Base-by-base conservation (phyloP, 2,888 invertebrate species). In the Eustalomyia histrio region DNA sequence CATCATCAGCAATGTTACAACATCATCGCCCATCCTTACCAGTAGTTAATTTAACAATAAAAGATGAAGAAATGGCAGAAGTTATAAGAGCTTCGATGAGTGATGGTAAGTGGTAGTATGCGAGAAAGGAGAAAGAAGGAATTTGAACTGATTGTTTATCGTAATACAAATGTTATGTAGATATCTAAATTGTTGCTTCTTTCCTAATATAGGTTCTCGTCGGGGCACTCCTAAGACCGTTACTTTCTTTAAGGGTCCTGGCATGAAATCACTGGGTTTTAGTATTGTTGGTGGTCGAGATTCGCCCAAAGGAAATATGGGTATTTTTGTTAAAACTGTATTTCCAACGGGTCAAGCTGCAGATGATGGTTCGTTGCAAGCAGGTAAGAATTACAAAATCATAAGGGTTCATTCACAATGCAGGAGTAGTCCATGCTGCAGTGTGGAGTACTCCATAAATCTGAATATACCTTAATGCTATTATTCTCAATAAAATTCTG, bases 211-310 rank as follows among this genome's bases (percentile, higher is more conserved):
- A 83, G 88, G 88, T 67, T 85, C 83, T 21, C 87, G 87, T n/a
- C 88, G 89, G 9, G 85, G 87, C 50, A 85, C 87, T 1, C 86
- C 85, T n/a, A 89, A 88, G 79, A 87, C 85, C 0, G 92, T 94
- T 12, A 93, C 93, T 73, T 96, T 96, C 89, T 94, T 94, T 91
- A 97, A 97, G 91, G 97, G 97, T 33, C 93, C 93, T 6, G 95
- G 96, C 33, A 94, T 95, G 86, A 97, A 96, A 90, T 96, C 96
- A 72, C 92, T 97, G 65, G 97, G 97, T 47, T 97, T 97, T 89
- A 97, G 96, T 88, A 96, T 97, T 85, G 97, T 97, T 35, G 97
- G 97, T 67, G 97, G 97, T 60, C 93, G 94, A 64, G 97, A 97
- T 90, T 96, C 96, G 2, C 95, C 96, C 0, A 95, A 95, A 90